Evolutionary conservation across 2,113 vertebrate genomes (phyloP).

Genomic region (Pyrgilauda ruficollis): DNA sequence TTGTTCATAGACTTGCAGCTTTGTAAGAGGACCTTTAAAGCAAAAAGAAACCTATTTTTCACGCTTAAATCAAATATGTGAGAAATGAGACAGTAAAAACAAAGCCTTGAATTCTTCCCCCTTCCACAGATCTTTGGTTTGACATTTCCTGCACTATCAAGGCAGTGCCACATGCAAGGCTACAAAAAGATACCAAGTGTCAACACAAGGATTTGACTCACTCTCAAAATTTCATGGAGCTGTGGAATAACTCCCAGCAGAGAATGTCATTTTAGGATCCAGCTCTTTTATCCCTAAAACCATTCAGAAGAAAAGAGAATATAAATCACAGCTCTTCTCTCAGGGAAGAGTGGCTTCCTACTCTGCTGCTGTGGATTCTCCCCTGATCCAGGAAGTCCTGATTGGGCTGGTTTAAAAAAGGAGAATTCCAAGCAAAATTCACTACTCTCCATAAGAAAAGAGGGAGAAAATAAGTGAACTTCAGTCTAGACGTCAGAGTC

Average conservation of each 20-base stretch:
- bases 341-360: not conserved
- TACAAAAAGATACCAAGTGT: not conserved
- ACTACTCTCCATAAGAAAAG: not conserved
- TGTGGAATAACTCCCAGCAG: not conserved
- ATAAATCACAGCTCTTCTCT: not conserved
- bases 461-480: not conserved
- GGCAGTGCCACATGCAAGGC: not conserved
- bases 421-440: not conserved
- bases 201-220: not conserved
- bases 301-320: not conserved
- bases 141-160: not conserved
- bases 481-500: not conserved
- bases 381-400: not conserved
- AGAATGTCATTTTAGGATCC: not conserved
- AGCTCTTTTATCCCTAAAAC: not conserved
- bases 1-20: not conserved
- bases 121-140: accelerated
- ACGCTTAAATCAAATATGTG: not conserved
- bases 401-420: not conserved
- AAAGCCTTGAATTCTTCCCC: not conserved
- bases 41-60: not conserved
- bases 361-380: not conserved
- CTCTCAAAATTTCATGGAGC: not conserved
- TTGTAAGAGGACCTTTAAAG: not conserved
- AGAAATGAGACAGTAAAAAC: not conserved